A percentile compares a stretch with the other conserved stretches of the same genome.
phyloP scores from a whole-genome alignment of 1,140 invertebrate genomes.

The Calliopsis andreniformis region DNA sequence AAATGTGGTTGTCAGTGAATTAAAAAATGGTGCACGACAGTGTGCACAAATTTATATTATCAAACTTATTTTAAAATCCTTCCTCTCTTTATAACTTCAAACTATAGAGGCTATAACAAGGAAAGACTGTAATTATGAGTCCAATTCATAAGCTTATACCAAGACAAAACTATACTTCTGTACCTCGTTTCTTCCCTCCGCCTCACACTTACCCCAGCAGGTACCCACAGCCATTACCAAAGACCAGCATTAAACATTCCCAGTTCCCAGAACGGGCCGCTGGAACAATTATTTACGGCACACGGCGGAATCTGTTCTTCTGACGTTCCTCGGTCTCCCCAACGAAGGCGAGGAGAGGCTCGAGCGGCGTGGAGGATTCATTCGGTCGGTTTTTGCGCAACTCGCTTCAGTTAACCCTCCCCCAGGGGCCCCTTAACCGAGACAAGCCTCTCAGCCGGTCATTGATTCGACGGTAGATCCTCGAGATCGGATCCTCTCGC shows the following conservation, averaged over 20 bases:
- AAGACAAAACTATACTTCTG: no score
- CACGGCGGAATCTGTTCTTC: constrained; percentile 4
- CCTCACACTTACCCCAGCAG: no score
- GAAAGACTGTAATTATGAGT: no score
- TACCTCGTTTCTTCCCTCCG: no score
- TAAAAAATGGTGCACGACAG: no score
- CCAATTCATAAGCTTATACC: no score
- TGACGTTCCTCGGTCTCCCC: constrained; percentile 32
- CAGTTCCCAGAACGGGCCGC: constrained; percentile 19
- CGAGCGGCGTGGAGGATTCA: constrained; percentile 22
- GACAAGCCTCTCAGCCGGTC: constrained; percentile 48
- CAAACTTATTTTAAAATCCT: no score
- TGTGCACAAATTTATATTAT: no score
- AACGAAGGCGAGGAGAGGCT: background rate
- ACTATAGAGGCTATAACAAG: no score
- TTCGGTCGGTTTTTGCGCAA: constrained; percentile 52
- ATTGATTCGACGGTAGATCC: constrained; percentile 49
- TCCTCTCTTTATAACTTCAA: no score
- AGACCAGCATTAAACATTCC: background rate
- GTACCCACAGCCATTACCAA: background rate
- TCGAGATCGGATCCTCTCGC: constrained; percentile 53
- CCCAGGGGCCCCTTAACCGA: constrained; percentile 30
- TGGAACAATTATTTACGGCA: constrained; percentile 48
- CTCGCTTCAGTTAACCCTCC: constrained; percentile 48
- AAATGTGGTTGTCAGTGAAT: no score